Evolutionary conservation across 1,140 invertebrate genomes (phyloP).

Genomic region (Ectropis grisescens): DNA sequence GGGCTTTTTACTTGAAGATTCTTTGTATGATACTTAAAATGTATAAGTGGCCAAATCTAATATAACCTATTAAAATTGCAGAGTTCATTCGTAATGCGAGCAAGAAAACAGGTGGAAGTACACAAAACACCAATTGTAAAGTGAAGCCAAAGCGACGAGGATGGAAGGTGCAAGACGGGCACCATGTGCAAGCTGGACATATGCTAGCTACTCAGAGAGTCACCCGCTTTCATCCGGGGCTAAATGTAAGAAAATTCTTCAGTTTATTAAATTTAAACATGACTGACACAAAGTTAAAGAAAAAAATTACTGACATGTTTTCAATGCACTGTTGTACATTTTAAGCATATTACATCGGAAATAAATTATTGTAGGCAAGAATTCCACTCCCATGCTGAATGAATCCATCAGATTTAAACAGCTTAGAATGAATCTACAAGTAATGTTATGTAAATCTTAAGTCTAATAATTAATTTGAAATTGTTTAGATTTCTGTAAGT

Average conservation of each 20-base stretch:
- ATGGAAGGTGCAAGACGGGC: constrained; percentile 78
- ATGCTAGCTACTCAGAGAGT: constrained; percentile 77
- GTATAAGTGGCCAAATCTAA: background rate
- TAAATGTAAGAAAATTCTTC: constrained; percentile 81
- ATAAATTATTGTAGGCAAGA: too few relatives aligned
- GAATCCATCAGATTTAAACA: too few relatives aligned
- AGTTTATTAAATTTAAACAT: too few relatives aligned
- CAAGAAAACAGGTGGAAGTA: constrained; percentile 78
- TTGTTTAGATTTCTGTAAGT: too few relatives aligned
- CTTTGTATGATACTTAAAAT: constrained; percentile 4
- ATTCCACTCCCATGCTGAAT: too few relatives aligned
- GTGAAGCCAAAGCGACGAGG: constrained; percentile 80
- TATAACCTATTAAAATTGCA: constrained; percentile 18
- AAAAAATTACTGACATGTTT: too few relatives aligned
- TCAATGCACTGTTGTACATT: too few relatives aligned
- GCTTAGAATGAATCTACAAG: too few relatives aligned
- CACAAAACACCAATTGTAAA: constrained; percentile 74
- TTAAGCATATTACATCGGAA: too few relatives aligned
- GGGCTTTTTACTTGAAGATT: background rate
- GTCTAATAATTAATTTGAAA: too few relatives aligned
- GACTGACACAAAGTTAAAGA: too few relatives aligned
- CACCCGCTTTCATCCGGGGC: constrained; percentile 83
- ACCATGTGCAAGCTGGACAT: constrained; percentile 73
- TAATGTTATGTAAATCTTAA: too few relatives aligned
- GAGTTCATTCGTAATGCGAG: constrained; percentile 74